These are phyloP conservation scores for Myzus persicae DNA, from an alignment of 1,140 invertebrate genomes.

Conservation along the genomic window DNA sequence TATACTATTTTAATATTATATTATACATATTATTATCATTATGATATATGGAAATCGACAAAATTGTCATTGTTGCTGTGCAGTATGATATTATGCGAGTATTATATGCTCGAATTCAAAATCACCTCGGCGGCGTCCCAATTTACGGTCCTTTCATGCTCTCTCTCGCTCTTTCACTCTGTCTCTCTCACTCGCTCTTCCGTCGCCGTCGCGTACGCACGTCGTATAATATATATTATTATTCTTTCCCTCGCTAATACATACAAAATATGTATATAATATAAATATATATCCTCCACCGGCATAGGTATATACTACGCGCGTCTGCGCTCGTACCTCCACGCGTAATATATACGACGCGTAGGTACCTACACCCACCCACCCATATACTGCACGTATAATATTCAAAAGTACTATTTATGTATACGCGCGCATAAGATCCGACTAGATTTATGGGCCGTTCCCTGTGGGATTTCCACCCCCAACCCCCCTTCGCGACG, in stretches of 20 bases:
- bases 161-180: too few relatives aligned
- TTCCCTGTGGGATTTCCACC: slow-evolving; percentile 35
- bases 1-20: neutral
- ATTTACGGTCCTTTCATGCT: neutral
- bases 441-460: slow-evolving; percentile 37
- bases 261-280: neutral
- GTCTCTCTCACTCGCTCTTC: neutral
- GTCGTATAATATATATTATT: neutral
- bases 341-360: neutral
- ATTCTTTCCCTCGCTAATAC: neutral
- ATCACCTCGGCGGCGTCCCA: neutral
- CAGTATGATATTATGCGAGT: neutral
- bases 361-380: neutral
- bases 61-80: slow-evolving; percentile 19
- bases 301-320: neutral
- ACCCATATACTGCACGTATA: neutral
- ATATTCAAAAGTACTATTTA: slow-evolving; percentile 42
- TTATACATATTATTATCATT: neutral
- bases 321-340: neutral
- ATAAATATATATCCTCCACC: neutral
- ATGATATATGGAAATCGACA: neutral
- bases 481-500: neutral
- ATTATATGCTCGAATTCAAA: too few relatives aligned
- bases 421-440: slow-evolving; percentile 15
- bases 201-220: neutral